Conservation (phyloP, 2,113 vertebrate species). For the Rhombomys opimus region DNA sequence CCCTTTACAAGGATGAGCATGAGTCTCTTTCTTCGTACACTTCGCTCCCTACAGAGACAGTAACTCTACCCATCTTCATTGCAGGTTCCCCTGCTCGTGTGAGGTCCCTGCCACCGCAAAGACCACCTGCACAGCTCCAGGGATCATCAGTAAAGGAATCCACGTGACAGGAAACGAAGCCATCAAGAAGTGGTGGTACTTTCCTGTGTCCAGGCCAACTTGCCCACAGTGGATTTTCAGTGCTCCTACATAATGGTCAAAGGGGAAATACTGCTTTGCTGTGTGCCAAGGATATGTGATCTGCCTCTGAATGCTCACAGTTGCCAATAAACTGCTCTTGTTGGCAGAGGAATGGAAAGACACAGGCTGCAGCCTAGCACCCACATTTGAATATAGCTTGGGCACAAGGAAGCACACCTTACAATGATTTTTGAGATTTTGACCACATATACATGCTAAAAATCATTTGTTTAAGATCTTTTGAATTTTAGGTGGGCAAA, state of each 20-base stretch:
- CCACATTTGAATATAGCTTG: constrained; percentile 71
- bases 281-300: constrained; percentile 87
- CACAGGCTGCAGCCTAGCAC: constrained; percentile 72
- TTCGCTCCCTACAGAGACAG: constrained; percentile 27
- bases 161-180: constrained; percentile 54
- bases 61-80: constrained; percentile 79
- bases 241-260: constrained; percentile 72
- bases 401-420: constrained; percentile 68
- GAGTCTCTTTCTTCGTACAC: neutral
- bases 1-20: rapidly evolving
- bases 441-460: neutral
- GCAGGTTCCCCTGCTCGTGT: constrained; percentile 88
- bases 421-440: neutral
- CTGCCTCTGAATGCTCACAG: constrained; percentile 86
- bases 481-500: constrained; percentile 47
- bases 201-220: constrained; percentile 82
- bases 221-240: constrained; percentile 75
- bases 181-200: constrained; percentile 67
- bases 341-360: constrained; percentile 83
- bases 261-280: constrained; percentile 63
- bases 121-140: neutral
- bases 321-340: constrained; percentile 88
- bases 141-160: constrained; percentile 64
- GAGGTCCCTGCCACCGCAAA: constrained; percentile 76
- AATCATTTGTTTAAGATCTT: constrained; percentile 67